phyloP scores from a whole-genome alignment of 2,113 vertebrate genomes.

The Hemicordylus capensis region DNA sequence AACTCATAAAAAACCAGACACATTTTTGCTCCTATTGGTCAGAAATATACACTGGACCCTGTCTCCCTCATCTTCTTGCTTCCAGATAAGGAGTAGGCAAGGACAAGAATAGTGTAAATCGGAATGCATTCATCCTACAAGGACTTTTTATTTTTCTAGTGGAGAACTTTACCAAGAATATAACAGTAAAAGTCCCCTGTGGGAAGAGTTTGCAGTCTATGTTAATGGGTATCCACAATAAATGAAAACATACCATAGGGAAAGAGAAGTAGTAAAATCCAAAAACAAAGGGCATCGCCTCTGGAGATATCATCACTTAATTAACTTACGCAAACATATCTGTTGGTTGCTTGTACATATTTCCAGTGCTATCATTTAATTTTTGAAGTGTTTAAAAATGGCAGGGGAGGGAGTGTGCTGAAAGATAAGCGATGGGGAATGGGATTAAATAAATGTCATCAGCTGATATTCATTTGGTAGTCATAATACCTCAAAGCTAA shows the following conservation, averaged over 20 bases:
- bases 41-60: not conserved
- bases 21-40: not conserved
- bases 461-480: not conserved
- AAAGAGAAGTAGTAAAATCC: conserved; percentile 4
- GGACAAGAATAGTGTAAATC: not conserved
- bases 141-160: not conserved
- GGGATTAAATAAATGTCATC: not conserved
- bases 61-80: not conserved
- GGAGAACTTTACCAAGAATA: not conserved
- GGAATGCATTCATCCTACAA: not conserved
- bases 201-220: not conserved
- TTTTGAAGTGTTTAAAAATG: not conserved
- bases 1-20: not conserved
- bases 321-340: not conserved
- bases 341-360: not conserved
- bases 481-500: not conserved
- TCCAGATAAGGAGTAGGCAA: not conserved
- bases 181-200: not conserved
- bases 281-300: not conserved
- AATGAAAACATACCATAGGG: not conserved
- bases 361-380: not conserved
- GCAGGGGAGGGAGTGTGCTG: not conserved
- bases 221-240: conserved; percentile 20
- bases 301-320: conserved; percentile 7
- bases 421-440: not conserved